Conservation (phyloP, 2,113 vertebrate species). For the Ameiurus melas region DNA sequence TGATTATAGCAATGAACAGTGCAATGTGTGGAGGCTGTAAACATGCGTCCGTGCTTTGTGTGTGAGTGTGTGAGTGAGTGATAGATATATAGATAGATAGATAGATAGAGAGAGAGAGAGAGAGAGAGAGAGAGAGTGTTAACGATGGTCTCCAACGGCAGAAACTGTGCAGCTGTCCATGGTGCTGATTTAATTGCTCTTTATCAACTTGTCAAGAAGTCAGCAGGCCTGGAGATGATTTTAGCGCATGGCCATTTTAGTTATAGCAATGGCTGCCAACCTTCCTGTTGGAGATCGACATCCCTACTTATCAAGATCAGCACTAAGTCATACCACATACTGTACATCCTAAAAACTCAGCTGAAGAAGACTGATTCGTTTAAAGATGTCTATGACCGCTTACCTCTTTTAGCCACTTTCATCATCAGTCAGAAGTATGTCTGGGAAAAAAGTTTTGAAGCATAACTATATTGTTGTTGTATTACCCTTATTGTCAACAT, state of each 20-base stretch:
- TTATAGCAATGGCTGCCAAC: background rate
- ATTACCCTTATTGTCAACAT: background rate
- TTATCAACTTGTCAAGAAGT: constrained; percentile 22
- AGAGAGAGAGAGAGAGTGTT: constrained; percentile 1
- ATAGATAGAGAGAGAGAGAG: background rate
- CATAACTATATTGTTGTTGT: background rate
- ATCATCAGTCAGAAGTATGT: background rate
- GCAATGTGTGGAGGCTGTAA: background rate
- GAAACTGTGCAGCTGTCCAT: constrained; percentile 46
- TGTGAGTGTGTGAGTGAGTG: background rate
- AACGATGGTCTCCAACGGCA: background rate
- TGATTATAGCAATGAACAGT: background rate
- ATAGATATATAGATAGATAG: background rate
- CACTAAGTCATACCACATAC: background rate
- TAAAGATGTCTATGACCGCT: background rate
- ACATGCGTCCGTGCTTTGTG: no score
- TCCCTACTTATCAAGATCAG: no score
- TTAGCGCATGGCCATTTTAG: background rate
- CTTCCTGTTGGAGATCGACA: background rate
- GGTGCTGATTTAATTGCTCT: constrained; percentile 41
- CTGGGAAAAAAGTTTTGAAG: background rate
- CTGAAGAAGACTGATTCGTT: background rate
- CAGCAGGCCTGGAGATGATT: background rate
- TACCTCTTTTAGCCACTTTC: background rate
- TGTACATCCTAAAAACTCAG: background rate